Percentiles rank a stretch among this genome's conserved stretches.
Evolutionary conservation across 2,888 invertebrate genomes (phyloP).

Genomic region (Melieria picta): DNA sequence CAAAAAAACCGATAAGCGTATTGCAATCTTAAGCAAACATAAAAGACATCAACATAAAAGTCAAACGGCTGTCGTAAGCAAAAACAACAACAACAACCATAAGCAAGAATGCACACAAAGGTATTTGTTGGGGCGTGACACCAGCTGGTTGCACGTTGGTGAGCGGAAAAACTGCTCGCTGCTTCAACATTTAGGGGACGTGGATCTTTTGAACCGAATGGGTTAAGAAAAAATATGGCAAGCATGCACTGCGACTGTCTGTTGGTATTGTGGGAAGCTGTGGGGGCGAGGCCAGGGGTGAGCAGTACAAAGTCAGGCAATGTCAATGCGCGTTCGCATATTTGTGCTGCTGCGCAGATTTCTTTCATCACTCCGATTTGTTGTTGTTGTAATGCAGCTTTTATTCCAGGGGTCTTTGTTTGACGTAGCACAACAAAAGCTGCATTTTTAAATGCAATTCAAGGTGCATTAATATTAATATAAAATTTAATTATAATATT

Average conservation of each 20-base stretch:
- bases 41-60: constrained; percentile 16
- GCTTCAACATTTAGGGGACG: not conserved
- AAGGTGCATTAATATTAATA: not conserved
- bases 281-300: no score
- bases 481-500: not conserved
- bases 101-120: not conserved
- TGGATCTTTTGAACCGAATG: not conserved
- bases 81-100: not conserved
- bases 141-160: not conserved
- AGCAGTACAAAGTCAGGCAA: no score
- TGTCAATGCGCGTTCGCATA: no score
- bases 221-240: not conserved
- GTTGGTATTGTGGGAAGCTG: no score
- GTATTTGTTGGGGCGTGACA: not conserved
- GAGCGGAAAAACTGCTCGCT: not conserved
- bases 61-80: constrained; percentile 5
- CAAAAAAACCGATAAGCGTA: not conserved
- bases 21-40: constrained; percentile 18
- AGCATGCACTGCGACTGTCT: no score
- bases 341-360: no score
- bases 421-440: no score
- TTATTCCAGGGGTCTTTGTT: no score
- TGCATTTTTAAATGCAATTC: no score
- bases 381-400: no score
- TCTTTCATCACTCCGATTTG: no score